Conservation (phyloP, 2,888 invertebrate species). For the Cephus sareptanus region DNA sequence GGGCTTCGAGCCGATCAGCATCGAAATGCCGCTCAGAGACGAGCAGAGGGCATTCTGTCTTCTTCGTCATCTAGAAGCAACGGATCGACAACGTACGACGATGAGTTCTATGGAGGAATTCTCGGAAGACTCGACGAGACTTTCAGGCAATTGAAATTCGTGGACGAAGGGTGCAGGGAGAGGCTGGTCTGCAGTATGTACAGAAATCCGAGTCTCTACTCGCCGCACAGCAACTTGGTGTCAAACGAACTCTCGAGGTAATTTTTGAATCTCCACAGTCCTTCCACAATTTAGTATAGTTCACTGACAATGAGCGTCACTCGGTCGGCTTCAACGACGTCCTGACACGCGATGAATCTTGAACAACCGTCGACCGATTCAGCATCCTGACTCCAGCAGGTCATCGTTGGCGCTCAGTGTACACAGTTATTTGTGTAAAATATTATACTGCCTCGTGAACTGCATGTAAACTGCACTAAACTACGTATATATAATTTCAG, state of each 20-base stretch:
- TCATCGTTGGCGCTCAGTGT: too few species aligned
- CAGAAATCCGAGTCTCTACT: conserved; percentile 82
- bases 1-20: not conserved
- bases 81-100: conserved; percentile 37
- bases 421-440: too few species aligned
- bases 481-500: conserved; percentile 67
- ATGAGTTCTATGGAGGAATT: conserved; percentile 81
- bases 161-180: conserved; percentile 80
- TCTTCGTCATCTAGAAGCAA: conserved; percentile 10
- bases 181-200: conserved; percentile 87
- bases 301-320: not conserved
- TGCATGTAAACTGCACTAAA: not conserved
- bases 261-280: conserved; percentile 42
- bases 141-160: conserved; percentile 76
- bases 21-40: not conserved
- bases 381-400: too few species aligned
- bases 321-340: not conserved
- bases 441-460: not conserved
- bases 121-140: conserved; percentile 82
- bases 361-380: not conserved
- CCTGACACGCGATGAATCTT: not conserved
- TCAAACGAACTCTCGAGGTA: conserved; percentile 91
- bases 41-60: not conserved
- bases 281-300: not conserved
- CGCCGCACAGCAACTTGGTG: conserved; percentile 88